Evolutionary conservation across 2,113 vertebrate species (phyloP), one percentile per base, ranked within the genome.

Genomic region (Bufo bufo): DNA sequence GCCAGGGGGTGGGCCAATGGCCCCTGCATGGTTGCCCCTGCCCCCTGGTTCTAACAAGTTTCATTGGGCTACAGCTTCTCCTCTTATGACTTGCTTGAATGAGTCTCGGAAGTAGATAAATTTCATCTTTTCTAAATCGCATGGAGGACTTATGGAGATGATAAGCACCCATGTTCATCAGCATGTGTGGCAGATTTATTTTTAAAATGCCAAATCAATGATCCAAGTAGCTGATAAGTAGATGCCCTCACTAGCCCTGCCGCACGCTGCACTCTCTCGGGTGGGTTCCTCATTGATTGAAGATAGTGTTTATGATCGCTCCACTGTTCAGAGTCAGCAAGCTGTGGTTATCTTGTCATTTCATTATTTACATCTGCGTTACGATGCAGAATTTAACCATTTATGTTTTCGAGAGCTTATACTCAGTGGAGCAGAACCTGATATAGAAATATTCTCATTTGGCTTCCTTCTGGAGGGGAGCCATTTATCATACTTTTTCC

Each of bases 281-380:
- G 79, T 45, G 58, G 14, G 23, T 16, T 81, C 56, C 16, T 63
- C 33, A 81, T 81, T 81, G 79, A 81, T 61, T 81, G 79, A 81
- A 81, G 79, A 81, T 45, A 81, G 23, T 81, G 79, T 81, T 81
- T 81, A 81, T 81, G 79, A 81, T 81, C 79, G 17, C 78, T 59
- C 56, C 58, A 45, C 8, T 17, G 33, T 81, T 61, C 47, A 16
- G 56, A 81, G 56, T 81, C 79, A 61, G 79, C 79, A 81, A 5
- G 56, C 79, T 47, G 79, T 61, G 23, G 56, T 61, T 81, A 81
- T 81, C 79, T 61, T 81, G 79, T 61, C 79, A 81, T 81, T 81
- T 81, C 43, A 63, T 58, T 61, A 81, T 81, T 61, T 81, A 45
- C 78, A 80, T 80, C 59, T 80, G 52, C 33, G 47, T 81, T 81